Conservation (phyloP, 2,113 vertebrate species). For the Corvus moneduloides region DNA sequence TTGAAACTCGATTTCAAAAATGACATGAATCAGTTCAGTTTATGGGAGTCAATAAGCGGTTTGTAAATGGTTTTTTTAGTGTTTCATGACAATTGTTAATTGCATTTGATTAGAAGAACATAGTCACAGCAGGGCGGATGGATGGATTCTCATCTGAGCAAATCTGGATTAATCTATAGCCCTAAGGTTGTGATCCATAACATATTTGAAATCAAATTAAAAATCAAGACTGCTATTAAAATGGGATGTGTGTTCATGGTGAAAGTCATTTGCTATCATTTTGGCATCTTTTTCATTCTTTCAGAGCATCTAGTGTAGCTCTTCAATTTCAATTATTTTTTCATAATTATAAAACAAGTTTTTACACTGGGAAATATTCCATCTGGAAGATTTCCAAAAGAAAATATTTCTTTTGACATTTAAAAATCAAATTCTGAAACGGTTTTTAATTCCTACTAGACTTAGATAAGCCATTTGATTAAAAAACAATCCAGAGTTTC, state of each 20-base stretch:
- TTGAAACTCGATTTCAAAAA: conserved; percentile 13
- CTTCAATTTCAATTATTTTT: conserved; percentile 3
- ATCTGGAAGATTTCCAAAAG: neutral
- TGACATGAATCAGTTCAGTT: neutral
- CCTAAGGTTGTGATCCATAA: neutral
- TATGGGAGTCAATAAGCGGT: neutral
- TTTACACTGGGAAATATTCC: neutral
- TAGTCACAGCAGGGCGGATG: neutral
- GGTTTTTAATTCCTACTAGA: neutral
- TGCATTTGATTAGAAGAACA: neutral
- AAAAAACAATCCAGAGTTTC: neutral
- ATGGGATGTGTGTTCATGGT: neutral
- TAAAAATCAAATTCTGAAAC: neutral
- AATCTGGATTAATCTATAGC: neutral
- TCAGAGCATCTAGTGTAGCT: neutral
- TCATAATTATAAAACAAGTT: neutral
- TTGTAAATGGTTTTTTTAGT: neutral
- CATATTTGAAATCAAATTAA: conserved; percentile 1
- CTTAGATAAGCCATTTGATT: neutral
- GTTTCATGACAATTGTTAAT: neutral
- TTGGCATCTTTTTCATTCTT: neutral
- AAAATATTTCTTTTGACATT: conserved; percentile 16
- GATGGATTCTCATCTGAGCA: neutral
- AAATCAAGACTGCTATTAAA: neutral
- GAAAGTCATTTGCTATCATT: neutral